Evolutionary conservation across 2,113 vertebrate genomes (phyloP).

Genomic region (Nicator chloris): DNA sequence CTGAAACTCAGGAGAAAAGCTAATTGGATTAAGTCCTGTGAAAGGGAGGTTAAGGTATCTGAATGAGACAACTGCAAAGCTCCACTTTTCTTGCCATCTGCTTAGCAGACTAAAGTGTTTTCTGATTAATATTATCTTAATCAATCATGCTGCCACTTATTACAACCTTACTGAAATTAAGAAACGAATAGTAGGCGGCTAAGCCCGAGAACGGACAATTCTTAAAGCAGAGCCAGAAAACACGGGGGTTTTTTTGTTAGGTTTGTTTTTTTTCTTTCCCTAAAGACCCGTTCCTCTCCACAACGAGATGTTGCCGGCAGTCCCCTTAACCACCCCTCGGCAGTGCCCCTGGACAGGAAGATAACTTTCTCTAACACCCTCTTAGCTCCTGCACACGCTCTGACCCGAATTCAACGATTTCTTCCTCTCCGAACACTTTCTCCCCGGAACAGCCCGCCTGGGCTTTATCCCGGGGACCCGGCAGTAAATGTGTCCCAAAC

Average conservation of each 20-base stretch:
- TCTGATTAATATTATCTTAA: conserved; percentile 58
- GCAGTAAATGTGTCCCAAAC: neutral
- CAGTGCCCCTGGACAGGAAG: neutral
- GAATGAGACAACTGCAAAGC: conserved; percentile 50
- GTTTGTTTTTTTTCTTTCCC: neutral
- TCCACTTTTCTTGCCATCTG: conserved; percentile 46
- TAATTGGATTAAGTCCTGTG: conserved; percentile 80
- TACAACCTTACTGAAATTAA: neutral
- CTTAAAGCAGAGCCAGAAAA: neutral
- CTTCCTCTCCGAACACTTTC: neutral
- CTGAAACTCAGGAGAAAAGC: conserved; percentile 69
- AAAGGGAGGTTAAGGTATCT: conserved; percentile 60
- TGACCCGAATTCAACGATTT: neutral
- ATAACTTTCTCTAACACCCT: neutral
- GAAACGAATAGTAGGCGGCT: neutral
- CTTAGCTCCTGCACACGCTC: neutral
- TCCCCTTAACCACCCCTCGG: neutral
- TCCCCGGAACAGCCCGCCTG: neutral
- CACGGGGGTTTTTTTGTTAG: neutral
- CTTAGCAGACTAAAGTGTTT: conserved; percentile 56
- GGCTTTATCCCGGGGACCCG: neutral
- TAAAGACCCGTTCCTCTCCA: neutral
- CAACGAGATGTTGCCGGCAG: neutral
- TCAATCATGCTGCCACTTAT: conserved; percentile 30
- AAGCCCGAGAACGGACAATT: neutral